Conservation (phyloP, 1,140 invertebrate species). For the Nymphalis io region DNA sequence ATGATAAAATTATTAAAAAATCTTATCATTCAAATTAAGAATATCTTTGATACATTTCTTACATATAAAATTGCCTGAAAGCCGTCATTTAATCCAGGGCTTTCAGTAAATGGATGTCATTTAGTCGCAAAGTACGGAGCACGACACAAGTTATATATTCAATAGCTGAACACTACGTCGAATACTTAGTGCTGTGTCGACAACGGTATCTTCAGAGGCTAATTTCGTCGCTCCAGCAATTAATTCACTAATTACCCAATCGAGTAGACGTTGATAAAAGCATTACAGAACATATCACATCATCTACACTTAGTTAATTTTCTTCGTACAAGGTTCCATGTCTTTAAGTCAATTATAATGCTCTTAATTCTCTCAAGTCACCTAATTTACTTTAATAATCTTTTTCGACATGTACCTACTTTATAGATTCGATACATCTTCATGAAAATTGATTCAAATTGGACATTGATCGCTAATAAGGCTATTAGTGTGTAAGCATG, state of each 20-base stretch:
- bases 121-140: constrained; percentile 14
- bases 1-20: too few species aligned
- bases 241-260: constrained; percentile 44
- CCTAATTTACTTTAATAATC: not conserved
- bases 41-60: not conserved
- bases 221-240: constrained; percentile 39
- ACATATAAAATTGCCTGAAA: constrained; percentile 30
- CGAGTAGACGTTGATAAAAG: constrained; percentile 43
- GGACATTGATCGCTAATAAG: too few species aligned
- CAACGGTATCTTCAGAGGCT: constrained; percentile 23
- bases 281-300: constrained; percentile 43
- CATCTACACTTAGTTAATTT: constrained; percentile 42
- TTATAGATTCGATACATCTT: too few species aligned
- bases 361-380: constrained; percentile 17
- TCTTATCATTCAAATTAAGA: too few species aligned
- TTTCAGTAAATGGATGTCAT: constrained; percentile 35
- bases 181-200: constrained; percentile 9
- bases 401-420: not conserved
- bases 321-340: constrained; percentile 21
- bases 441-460: too few species aligned
- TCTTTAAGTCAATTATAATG: constrained; percentile 27
- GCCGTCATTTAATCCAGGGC: constrained; percentile 35
- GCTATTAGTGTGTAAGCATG: too few species aligned
- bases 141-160: constrained; percentile 2
- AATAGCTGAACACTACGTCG: not conserved